Base-by-base conservation (phyloP, 2,888 invertebrate genomes). In the Toxonevra muliebris region DNA sequence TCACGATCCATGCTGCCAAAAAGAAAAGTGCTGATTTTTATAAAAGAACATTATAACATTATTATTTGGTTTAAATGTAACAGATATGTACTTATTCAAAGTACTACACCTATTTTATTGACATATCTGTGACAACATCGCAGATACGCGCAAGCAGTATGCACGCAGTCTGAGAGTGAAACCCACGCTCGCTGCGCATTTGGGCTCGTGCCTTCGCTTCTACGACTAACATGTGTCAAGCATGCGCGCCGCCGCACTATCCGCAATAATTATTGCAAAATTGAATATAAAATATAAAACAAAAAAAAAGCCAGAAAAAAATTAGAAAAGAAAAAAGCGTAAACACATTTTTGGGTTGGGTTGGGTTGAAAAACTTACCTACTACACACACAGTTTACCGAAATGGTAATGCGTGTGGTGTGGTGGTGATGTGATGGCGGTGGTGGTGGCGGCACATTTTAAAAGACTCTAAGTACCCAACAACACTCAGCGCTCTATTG, bases 381-480 rank as follows among this genome's bases (percentile, higher is more conserved):
- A 30, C 30, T 30, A 30, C 48, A 45, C 12, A 13, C 45, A 13
- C n/a, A 5, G 48, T 48, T 15, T 8, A 13, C 13, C 48, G 3
- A 48, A 15, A 48, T 15, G 5, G 48, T 13, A 48, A n/a, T 48
- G 48, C 15, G 15, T 48, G 13, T 13, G 48, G 15, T 48, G 13
- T 13, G 48, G 15, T 15, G 8, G 48, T 15, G n/a, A 15, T 8
- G 13, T 48, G 48, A 15, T 48, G 10, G 48, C 7, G 30, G 30
- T 48, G 48, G 48, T 48, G 11, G 48, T 15, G 48, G 8, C 48
- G 48, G 48, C 48, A 48, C 48, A n/a, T 48, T 48, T 48, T 48
- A 15, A 48, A 48, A 48, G 48, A 12, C 48, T 48, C 15, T 15
- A 48, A 13, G 11, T n/a, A 15, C 15, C 9, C 5, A 48, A 48